Evolutionary conservation across 2,888 invertebrate species (phyloP), one percentile per base, ranked within the genome.

Genomic region (Drosophila macrospina): DNA sequence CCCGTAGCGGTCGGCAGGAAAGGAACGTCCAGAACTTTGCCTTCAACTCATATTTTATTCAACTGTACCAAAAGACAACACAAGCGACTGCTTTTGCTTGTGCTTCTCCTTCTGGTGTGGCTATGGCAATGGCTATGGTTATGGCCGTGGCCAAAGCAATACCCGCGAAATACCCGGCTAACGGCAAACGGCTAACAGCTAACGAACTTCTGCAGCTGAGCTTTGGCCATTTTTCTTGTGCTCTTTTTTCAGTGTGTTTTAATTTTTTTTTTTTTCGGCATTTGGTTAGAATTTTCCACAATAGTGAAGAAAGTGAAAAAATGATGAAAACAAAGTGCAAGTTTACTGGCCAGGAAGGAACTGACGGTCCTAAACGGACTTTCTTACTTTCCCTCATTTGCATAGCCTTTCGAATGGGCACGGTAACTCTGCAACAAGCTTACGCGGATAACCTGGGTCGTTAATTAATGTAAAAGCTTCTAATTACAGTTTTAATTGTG

Each of bases 11-110:
- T 42, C 60, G 56, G 52, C 82, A 60, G 62, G 34, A 71, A 78
- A 71, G 71, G 80, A 69, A 52, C 72, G 76, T 67, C 59, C 71
- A 79, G 52, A 79, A 75, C 65, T 70, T 72, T 75, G 69, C 47
- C 66, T 62, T 60, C 69, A 64, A 52, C 83, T 82, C 76, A 79
- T 79, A 75, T 79, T 79, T 79, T 79, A 79, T 79, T 82, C 83
- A 82, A 54, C 76, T 71, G 55, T 34, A 30, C 48, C 66, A 36
- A 63, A 64, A 71, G 78, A 82, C 76, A 71, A 72, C 80, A 69
- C 57, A 48, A 56, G 59, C 61, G 52, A 51, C 54, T 57, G 36
- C 54, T 56, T 32, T 45, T 13, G 36, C 16, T 11, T 15, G 34
- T 44, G 26, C 11, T 13, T 7, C 34, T 48, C 1, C 16, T n/a